Conservation (phyloP, 1,140 invertebrate species). For the Vanessa tameamea region DNA sequence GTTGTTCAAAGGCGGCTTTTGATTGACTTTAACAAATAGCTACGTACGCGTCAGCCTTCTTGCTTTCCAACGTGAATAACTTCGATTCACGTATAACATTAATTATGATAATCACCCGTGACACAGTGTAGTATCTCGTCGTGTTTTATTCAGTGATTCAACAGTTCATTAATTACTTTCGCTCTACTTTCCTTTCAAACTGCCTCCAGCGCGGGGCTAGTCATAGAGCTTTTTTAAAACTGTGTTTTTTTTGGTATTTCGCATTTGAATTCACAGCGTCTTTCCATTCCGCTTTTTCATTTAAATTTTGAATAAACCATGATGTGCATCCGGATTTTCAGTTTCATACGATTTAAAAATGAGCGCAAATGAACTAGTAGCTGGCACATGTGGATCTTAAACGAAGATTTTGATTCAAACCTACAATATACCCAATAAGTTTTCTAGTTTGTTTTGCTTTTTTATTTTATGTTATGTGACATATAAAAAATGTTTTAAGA, state of each 20-base stretch:
- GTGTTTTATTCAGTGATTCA: slow-evolving; percentile 29
- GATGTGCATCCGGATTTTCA: not conserved
- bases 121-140: slow-evolving; percentile 14
- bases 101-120: slow-evolving; percentile 18
- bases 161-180: slow-evolving; percentile 38
- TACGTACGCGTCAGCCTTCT: not conserved
- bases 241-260: slow-evolving; percentile 5
- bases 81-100: slow-evolving; percentile 1
- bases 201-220: slow-evolving; percentile 12
- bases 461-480: no score
- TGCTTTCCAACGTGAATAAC: not conserved
- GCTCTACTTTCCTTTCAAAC: slow-evolving; percentile 35
- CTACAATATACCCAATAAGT: no score
- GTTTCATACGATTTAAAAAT: not conserved
- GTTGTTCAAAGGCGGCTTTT: no score
- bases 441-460: no score
- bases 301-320: slow-evolving; percentile 1
- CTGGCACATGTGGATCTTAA: no score
- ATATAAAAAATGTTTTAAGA: no score
- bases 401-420: not conserved
- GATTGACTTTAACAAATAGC: no score
- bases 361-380: no score
- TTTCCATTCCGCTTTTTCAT: slow-evolving; percentile 11
- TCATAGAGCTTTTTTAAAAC: slow-evolving; percentile 27
- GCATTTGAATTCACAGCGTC: slow-evolving; percentile 23